Evolutionary conservation across 2,888 invertebrate genomes (phyloP), one percentile per base, ranked within the genome.

Genomic region (Drosophila maculinotata): DNA sequence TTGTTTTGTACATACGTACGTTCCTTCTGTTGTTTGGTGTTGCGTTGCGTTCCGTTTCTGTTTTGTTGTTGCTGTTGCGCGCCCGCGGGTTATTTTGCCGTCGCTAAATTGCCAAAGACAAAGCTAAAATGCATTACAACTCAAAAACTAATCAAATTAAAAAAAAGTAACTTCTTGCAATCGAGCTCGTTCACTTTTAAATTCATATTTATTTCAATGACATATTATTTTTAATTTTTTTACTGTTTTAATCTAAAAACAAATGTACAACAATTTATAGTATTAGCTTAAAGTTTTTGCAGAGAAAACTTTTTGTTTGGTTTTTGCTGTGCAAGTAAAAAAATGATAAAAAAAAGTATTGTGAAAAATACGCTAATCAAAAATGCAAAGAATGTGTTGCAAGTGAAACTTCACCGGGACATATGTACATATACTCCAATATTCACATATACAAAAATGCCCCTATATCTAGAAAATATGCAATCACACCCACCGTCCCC

Each of bases 71-170:
- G 49, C 54, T 51, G 42, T 48, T 57, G 75, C 51, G 71, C 63
- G 67, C 64, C 68, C 78, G 74, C 71, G 74, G 70, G 47, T 72
- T 64, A 69, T 71, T 84, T 88, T 87, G 80, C 88, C 88, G 87
- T 87, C 87, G 88, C 88, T 79, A 83, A 87, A 82, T 79, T 69
- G 54, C 15, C 42, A 35, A n/a, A n/a, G n/a, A n/a, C n/a, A n/a
- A n/a, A n/a, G n/a, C n/a, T n/a, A n/a, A 62, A 44, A 33, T 44
- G 41, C 39, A 49, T 14, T 48, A 51, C 26, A 52, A 44, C 31
- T 15, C 15, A 48, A 36, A n/a, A 15, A 8, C 10, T 36, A 28
- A n/a, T n/a, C n/a, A 38, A 28, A 17, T n/a, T n/a, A 35, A 33
- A 3, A 28, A 28, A 39, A 53, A 48, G 48, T 35, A 30, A 23